These are phyloP conservation scores for Glyptemys insculpta DNA, from an alignment of 2,797 vertebrate species.

Conservation along the genomic window DNA sequence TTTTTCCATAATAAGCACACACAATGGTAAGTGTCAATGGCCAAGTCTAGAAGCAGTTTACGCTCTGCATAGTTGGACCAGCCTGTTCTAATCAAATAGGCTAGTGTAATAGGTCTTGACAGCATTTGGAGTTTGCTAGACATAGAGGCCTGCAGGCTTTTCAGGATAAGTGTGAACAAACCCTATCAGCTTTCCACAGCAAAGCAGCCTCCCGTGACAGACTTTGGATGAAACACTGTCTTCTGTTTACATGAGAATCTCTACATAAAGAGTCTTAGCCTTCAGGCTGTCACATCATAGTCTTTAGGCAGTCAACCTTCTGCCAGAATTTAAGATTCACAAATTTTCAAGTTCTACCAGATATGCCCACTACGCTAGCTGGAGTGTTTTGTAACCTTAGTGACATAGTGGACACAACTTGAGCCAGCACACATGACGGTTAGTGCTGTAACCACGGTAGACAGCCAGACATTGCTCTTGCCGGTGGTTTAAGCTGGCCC, in stretches of 20 bases:
- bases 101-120: no score
- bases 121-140: background rate
- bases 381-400: background rate
- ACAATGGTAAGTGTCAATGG: background rate
- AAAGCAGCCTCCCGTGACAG: background rate
- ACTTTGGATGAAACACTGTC: no score
- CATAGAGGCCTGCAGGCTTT: background rate
- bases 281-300: background rate
- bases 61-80: background rate
- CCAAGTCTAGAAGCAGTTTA: background rate
- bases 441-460: no score
- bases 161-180: background rate
- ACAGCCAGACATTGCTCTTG: background rate
- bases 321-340: background rate
- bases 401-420: background rate
- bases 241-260: background rate
- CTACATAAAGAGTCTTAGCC: background rate
- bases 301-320: background rate
- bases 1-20: background rate
- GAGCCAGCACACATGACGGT: no score
- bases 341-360: background rate
- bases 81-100: accelerated
- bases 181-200: background rate
- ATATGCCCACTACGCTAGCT: background rate
- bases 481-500: background rate